phyloP scores from a whole-genome alignment of 2,797 vertebrate genomes.

The Catamblyrhynchus diadema region DNA sequence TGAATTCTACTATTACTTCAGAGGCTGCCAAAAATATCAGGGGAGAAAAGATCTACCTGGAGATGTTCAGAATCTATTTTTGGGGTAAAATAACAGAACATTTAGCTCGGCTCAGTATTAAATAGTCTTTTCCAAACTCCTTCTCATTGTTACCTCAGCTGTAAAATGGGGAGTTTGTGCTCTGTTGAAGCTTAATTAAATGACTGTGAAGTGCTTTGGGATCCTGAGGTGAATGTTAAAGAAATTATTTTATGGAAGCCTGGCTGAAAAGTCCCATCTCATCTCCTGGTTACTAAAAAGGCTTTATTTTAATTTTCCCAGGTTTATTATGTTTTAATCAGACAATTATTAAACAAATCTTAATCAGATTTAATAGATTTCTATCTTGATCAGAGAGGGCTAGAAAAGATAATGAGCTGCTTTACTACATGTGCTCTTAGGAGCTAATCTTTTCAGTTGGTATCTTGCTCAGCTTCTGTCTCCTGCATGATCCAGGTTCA shows the following conservation, averaged over 20 bases:
- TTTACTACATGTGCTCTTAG: conserved; percentile 23
- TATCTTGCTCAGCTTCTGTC: not conserved
- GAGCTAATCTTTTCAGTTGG: not conserved
- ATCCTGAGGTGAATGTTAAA: conserved; percentile 39
- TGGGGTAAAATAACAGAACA: not conserved
- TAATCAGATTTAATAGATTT: conserved; percentile 30
- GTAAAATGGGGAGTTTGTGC: conserved; percentile 42
- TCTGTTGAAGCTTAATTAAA: conserved; percentile 56
- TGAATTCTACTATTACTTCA: not conserved
- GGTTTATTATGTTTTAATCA: conserved; percentile 60
- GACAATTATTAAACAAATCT: conserved; percentile 45
- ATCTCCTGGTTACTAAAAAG: conserved; percentile 14
- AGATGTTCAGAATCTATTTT: not conserved
- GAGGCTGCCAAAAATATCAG: not conserved
- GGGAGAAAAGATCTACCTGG: not conserved
- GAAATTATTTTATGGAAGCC: conserved; percentile 30
- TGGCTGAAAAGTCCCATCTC: conserved; percentile 2
- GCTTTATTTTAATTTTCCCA: conserved; percentile 34
- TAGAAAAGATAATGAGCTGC: not conserved
- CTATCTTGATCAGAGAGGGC: not conserved
- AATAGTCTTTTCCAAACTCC: not conserved
- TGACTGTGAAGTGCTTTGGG: conserved; percentile 39
- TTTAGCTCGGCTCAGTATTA: not conserved
- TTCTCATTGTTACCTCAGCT: conserved; percentile 16
- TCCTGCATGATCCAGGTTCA: not conserved